phyloP scores from a whole-genome alignment of 2,113 vertebrate species.

The Piliocolobus tephrosceles region DNA sequence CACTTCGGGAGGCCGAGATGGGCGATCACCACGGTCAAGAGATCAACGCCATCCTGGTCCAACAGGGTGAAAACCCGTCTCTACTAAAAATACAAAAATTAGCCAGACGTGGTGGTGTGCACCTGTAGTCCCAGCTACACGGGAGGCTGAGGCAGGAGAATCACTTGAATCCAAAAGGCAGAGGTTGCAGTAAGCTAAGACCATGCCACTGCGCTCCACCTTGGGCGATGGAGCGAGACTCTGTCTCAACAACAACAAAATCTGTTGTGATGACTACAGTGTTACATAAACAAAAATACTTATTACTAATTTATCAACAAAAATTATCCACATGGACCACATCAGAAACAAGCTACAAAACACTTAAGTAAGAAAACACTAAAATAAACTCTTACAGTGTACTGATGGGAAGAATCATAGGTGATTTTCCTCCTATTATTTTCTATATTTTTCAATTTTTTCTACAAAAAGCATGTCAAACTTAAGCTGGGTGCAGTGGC shows the following conservation, averaged over 20 bases:
- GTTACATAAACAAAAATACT: neutral
- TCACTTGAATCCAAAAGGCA: too few relatives aligned
- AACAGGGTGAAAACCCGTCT: too few relatives aligned
- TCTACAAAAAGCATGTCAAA: neutral
- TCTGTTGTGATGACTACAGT: neutral
- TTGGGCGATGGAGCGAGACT: too few relatives aligned
- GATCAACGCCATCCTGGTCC: too few relatives aligned
- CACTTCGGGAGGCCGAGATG: too few relatives aligned
- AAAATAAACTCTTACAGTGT: neutral
- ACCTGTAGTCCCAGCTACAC: too few relatives aligned
- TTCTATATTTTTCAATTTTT: neutral
- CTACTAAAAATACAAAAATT: too few relatives aligned
- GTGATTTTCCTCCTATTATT: neutral
- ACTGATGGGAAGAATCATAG: rapidly evolving
- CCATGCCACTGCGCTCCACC: too few relatives aligned
- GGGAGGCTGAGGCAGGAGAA: too few relatives aligned
- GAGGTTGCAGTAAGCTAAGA: too few relatives aligned
- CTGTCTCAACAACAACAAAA: neutral
- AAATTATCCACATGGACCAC: neutral
- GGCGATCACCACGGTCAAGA: too few relatives aligned
- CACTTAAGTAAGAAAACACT: neutral
- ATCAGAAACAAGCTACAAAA: neutral
- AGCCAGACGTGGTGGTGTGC: too few relatives aligned
- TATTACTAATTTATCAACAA: neutral
- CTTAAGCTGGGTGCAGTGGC: neutral